These are phyloP conservation scores for Suricata suricatta DNA, from an alignment of 2,113 vertebrate species.

Conservation along the genomic window DNA sequence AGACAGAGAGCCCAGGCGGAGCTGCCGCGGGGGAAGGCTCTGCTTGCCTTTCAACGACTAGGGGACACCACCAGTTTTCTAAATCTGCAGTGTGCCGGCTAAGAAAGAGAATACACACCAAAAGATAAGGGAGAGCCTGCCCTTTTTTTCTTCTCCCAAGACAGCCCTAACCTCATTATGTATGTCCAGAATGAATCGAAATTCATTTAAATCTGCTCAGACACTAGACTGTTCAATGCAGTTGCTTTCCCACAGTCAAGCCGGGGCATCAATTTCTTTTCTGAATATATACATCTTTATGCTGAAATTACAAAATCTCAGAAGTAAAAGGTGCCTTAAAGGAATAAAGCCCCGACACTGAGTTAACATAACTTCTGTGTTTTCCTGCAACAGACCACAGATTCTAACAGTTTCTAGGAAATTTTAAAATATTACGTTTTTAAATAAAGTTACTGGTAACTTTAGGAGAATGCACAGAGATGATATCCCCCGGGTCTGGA, in stretches of 20 bases:
- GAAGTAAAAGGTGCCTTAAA: slow-evolving; percentile 48
- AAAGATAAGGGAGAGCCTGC: neutral
- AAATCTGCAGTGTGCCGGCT: neutral
- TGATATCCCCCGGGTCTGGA: neutral
- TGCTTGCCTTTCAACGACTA: neutral
- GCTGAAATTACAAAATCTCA: slow-evolving; percentile 58
- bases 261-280: slow-evolving; percentile 43
- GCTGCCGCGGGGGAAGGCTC: neutral
- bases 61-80: neutral
- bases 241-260: slow-evolving; percentile 47
- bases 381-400: neutral
- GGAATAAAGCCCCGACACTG: neutral
- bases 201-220: slow-evolving; percentile 50
- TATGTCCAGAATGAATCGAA: slow-evolving; percentile 49
- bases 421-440: slow-evolving; percentile 23
- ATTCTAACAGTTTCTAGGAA: neutral
- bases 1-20: neutral
- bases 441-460: neutral
- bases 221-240: neutral
- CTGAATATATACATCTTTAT: neutral
- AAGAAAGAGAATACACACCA: neutral
- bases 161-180: slow-evolving; percentile 60
- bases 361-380: neutral
- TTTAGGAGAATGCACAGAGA: neutral
- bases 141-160: slow-evolving; percentile 5